phyloP scores from a whole-genome alignment of 2,113 vertebrate species.

The Stegostoma tigrinum region DNA sequence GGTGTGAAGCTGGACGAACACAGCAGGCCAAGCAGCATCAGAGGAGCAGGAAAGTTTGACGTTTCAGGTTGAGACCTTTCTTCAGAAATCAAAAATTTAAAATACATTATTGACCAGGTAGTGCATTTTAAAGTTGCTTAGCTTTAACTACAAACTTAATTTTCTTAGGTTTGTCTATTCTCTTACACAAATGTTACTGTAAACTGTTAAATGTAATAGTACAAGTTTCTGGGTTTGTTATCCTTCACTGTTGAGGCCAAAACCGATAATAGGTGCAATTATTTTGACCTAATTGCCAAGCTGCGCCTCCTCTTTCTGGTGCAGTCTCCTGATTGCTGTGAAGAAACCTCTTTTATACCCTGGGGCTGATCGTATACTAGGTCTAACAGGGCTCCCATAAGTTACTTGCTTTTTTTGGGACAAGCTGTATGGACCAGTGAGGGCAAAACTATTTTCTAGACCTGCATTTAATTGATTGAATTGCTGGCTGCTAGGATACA shows the following conservation, averaged over 20 bases:
- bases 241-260: neutral
- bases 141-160: neutral
- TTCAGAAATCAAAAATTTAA: too few species aligned
- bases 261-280: neutral
- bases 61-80: too few species aligned
- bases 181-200: neutral
- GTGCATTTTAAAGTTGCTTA: neutral
- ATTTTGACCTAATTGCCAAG: neutral
- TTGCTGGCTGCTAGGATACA: neutral
- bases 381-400: neutral
- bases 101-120: neutral
- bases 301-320: neutral
- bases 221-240: neutral
- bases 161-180: neutral
- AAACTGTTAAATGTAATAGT: neutral
- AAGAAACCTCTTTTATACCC: neutral
- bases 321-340: neutral
- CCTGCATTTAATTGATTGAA: neutral
- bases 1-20: too few species aligned
- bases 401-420: neutral
- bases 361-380: neutral
- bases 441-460: neutral
- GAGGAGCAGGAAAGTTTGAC: too few species aligned
- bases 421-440: neutral
- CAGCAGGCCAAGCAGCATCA: too few species aligned